These are phyloP conservation scores for Lytechinus pictus DNA, from an alignment of 35 echinoderm and acorn worm genomes.

Conservation along the genomic window DNA sequence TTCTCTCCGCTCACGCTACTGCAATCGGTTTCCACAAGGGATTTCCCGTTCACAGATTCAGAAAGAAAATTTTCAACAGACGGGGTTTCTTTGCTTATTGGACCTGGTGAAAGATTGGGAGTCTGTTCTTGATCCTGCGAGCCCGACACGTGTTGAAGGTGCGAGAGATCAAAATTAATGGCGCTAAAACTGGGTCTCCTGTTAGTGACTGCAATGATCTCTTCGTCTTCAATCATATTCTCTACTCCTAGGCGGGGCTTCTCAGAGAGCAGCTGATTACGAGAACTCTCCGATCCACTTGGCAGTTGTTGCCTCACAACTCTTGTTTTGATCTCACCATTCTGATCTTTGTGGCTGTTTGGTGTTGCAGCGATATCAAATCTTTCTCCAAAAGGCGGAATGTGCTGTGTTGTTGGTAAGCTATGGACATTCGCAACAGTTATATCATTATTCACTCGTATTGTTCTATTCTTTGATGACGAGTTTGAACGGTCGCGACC, in stretches of 20 bases:
- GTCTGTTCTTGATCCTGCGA: conserved; percentile 12
- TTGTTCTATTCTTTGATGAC: background rate
- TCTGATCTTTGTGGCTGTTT: background rate
- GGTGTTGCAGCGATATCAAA: background rate
- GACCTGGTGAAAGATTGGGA: background rate
- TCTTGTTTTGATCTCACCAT: background rate
- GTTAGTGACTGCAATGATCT: conserved; percentile 16
- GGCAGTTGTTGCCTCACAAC: background rate
- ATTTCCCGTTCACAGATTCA: background rate
- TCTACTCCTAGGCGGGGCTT: conserved; percentile 16
- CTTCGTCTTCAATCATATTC: conserved; percentile 19
- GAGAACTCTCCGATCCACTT: conserved; percentile 23
- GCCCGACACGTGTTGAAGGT: conserved; percentile 29
- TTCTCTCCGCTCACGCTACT: background rate
- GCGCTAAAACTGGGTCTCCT: conserved; percentile 35
- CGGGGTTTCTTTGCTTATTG: background rate
- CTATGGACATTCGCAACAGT: background rate
- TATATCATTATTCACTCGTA: background rate
- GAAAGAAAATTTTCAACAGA: background rate
- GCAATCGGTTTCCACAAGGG: background rate
- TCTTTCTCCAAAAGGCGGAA: background rate
- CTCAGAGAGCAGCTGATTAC: conserved; percentile 21
- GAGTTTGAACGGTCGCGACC: background rate
- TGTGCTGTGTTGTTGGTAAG: background rate
- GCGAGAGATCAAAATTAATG: conserved; percentile 43